phyloP scores from a whole-genome alignment of 2,888 invertebrate species.

The Ichneumoninae sp. region DNA sequence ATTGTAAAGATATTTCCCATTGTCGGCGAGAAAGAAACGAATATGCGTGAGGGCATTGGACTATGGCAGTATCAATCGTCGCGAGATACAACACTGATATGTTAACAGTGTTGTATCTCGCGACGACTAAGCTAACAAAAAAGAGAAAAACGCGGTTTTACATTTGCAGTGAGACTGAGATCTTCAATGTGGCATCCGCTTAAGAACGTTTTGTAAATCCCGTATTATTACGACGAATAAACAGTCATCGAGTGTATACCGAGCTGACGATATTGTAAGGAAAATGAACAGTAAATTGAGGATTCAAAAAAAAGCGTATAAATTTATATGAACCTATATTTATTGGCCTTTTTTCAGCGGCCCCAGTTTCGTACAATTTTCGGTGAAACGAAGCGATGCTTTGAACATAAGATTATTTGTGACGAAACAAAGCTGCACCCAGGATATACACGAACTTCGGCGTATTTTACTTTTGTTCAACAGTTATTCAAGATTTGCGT shows the following conservation, averaged over 20 bases:
- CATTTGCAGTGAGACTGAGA: constrained; percentile 44
- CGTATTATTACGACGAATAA: constrained; percentile 45
- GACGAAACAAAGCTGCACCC: background rate
- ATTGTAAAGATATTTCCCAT: constrained; percentile 54
- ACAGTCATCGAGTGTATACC: constrained; percentile 47
- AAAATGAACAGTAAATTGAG: constrained; percentile 41
- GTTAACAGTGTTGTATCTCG: background rate
- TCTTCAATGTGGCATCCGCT: constrained; percentile 47
- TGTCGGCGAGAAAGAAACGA: constrained; percentile 23
- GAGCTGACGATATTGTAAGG: constrained; percentile 51
- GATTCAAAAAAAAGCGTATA: constrained; percentile 30
- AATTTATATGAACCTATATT: constrained; percentile 55
- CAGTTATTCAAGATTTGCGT: too few relatives aligned
- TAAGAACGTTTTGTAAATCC: constrained; percentile 62
- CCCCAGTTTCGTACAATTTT: constrained; percentile 13
- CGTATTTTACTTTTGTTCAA: background rate
- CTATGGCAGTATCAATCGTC: constrained; percentile 28
- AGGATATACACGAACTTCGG: background rate
- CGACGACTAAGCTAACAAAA: background rate
- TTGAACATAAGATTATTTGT: constrained; percentile 3
- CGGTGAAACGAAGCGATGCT: background rate
- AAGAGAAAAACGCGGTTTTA: constrained; percentile 19
- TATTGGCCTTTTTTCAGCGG: constrained; percentile 43
- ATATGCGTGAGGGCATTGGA: constrained; percentile 33
- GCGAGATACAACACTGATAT: constrained; percentile 24